Evolutionary conservation across 92 coral and sea anemone species (phyloP), one percentile per base, ranked within the genome.

Genomic region (Diadumene lineata): DNA sequence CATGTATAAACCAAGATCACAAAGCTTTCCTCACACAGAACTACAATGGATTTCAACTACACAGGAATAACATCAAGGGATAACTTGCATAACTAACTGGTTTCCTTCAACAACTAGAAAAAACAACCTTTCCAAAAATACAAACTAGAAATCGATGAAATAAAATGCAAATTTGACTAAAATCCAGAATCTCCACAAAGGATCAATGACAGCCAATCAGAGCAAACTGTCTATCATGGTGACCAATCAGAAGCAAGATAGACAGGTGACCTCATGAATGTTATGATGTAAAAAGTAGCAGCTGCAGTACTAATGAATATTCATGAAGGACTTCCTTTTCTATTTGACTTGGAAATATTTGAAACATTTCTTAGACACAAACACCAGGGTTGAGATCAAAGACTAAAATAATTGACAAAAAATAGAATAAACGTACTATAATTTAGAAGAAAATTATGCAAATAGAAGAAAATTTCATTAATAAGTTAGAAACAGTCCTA

Each of bases 221-320:
- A 76, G 64, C 63, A 24, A 65, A 81, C 31, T 72, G 26, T 26
- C n/a, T 64, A 53, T 66, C 33, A 22, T 43, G 64, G 11, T 25
- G 69, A 68, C 97, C 97, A 91, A 91, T 91, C 97, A 91, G 50
- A 74, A 38, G 26, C 32, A 55, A 60, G 85, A 75, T 60, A 70
- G 75, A 84, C 97, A 88, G 93, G 97, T 91, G 88, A 86, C 84
- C 77, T 84, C n/a, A 89, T 48, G 84, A 87, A 29, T 38, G 34
- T 61, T 74, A 68, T 55, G 84, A 90, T 78, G 81, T 70, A 84
- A 86, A 64, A 83, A 81, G 81, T 76, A 80, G 75, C 97, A 87
- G 97, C 92, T 88, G 97, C 88, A 69, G 21, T 68, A 48, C 68
- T 60, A 58, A 87, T 91, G 88, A 84, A 91, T 91, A 87, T 91